Base-by-base conservation (phyloP, 1,140 invertebrate genomes). In the Andricus grossulariae region DNA sequence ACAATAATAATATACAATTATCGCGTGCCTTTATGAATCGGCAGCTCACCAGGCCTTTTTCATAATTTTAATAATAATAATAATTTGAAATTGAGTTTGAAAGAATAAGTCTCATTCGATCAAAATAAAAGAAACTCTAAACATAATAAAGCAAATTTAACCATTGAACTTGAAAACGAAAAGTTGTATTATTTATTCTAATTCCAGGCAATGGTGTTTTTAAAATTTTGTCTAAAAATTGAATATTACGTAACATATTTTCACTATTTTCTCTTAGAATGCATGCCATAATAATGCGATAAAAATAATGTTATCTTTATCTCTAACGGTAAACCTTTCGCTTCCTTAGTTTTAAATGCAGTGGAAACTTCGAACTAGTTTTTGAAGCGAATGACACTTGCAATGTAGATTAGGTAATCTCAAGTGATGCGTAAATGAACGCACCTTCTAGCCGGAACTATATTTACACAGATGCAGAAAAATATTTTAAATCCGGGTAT, bases 261-360 rank as follows among this genome's bases (percentile, higher is more conserved):
- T 66, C 57, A 39, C 57, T 15, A 66, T 25, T 66, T 66, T 39
- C 32, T 39, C 57, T 8, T 39, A 13, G 32, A 66, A 49, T 13
- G 72, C 52, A 66, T 66, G 50, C 54, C 73, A 55, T 75, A 51
- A 32, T 49, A 57, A 50, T 82, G 82, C 71, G 71, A 45, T 50
- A 55, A 7, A 76, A 77, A 84, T 79, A 80, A 50, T 25, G 2
- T 25, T 25, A 57, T 66, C 72, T 71, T 83, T 85, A 85, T 86
- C 85, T 72, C 21, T 76, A 82, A 84, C 84, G 75, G 81, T 85
- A 80, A 84, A 85, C 77, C 16, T 55, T 70, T 57, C 45, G 72
- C 52, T 80, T 49, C 51, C 49, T 15, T 50, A 77, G 78, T 80
- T 60, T 50, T 74, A 66, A 66, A 66, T 39, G 57, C 15, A 66